phyloP scores from a whole-genome alignment of 2,113 vertebrate genomes.

The Gymnobelideus leadbeateri region DNA sequence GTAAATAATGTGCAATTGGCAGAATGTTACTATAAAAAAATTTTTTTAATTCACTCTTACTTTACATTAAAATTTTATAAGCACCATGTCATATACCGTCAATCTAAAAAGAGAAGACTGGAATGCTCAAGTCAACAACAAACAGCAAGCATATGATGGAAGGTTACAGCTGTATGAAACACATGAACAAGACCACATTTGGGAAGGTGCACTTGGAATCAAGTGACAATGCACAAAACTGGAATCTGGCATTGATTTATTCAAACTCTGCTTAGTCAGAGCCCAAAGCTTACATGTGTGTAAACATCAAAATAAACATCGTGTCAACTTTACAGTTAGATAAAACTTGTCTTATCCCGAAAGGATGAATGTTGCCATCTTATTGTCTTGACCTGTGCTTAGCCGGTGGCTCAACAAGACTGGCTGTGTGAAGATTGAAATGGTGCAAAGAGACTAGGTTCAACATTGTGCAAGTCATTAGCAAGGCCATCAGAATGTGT shows the following conservation, averaged over 20 bases:
- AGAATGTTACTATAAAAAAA: constrained; percentile 82
- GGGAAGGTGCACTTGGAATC: constrained; percentile 53
- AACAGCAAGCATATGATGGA: constrained; percentile 70
- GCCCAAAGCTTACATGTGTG: constrained; percentile 80
- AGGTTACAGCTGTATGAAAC: constrained; percentile 59
- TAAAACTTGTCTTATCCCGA: constrained; percentile 75
- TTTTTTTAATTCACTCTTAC: constrained; percentile 84
- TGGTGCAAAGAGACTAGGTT: constrained; percentile 66
- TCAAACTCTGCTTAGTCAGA: constrained; percentile 78
- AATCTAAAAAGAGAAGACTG: constrained; percentile 74
- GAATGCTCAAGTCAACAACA: constrained; percentile 72
- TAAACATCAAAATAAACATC: constrained; percentile 85
- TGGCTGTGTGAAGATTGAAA: constrained; percentile 70
- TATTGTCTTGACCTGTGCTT: constrained; percentile 72
- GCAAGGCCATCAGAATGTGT: constrained; percentile 75
- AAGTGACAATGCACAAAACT: constrained; percentile 54
- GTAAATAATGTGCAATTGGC: constrained; percentile 73
- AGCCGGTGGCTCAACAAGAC: constrained; percentile 57
- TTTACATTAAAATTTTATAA: constrained; percentile 84
- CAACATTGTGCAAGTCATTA: constrained; percentile 73
- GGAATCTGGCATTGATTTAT: constrained; percentile 81
- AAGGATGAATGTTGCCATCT: constrained; percentile 67
- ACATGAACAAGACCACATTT: constrained; percentile 73
- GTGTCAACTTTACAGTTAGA: constrained; percentile 77
- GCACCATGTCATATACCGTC: constrained; percentile 82